phyloP scores from a whole-genome alignment of 2,797 vertebrate genomes.

The Okamejei kenojei region DNA sequence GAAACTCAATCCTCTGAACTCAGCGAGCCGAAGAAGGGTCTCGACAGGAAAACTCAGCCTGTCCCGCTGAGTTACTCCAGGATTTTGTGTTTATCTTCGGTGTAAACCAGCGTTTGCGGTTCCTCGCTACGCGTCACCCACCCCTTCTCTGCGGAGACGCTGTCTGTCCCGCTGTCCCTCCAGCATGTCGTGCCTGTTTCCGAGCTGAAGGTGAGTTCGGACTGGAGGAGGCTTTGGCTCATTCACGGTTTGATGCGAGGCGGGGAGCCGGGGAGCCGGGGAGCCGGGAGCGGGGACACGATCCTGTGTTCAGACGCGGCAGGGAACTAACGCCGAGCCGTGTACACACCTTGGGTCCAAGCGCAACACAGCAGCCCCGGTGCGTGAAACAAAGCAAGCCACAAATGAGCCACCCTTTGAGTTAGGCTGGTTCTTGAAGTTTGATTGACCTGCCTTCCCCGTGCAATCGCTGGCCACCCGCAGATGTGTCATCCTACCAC shows the following conservation, averaged over 20 bases:
- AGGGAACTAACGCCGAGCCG: not conserved
- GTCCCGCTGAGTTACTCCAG: no score
- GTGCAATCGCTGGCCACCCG: not conserved
- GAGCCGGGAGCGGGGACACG: not conserved
- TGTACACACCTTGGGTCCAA: not conserved
- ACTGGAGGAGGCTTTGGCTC: not conserved
- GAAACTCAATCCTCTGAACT: not conserved
- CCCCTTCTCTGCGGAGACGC: no score
- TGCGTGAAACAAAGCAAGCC: no score
- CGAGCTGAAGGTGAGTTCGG: not conserved
- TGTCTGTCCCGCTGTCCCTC: no score
- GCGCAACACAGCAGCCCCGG: not conserved
- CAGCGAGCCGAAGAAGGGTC: no score
- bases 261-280: no score
- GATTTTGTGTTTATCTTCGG: no score
- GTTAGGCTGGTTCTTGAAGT: not conserved
- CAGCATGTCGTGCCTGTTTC: no score
- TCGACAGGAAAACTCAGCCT: no score
- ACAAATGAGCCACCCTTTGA: not conserved
- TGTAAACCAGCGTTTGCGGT: no score
- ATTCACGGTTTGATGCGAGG: not conserved
- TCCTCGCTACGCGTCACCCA: no score
- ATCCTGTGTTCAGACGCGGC: not conserved
- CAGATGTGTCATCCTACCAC: not conserved
- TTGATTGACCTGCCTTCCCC: not conserved